Percentiles rank a stretch among this genome's conserved stretches.
Evolutionary conservation across 2,113 vertebrate species (phyloP).

Genomic region (Melospiza melodia): DNA sequence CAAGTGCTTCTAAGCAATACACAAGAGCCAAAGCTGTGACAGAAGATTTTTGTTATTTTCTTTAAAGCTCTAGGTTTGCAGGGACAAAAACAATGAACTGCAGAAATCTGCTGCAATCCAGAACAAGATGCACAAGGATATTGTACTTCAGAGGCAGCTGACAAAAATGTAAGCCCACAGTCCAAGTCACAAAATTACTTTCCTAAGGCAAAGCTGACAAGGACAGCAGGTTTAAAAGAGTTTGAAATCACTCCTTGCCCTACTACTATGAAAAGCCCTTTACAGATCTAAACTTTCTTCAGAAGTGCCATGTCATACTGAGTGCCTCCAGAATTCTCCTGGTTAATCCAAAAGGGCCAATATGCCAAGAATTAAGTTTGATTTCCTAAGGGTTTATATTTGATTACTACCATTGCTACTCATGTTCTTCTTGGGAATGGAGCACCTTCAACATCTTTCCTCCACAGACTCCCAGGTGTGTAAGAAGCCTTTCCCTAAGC

Average conservation of each 20-base stretch:
- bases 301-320: not conserved
- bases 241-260: not conserved
- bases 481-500: not conserved
- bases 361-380: not conserved
- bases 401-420: not conserved
- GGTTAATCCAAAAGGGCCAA: not conserved
- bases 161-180: not conserved
- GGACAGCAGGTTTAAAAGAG: not conserved
- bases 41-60: not conserved
- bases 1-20: not conserved
- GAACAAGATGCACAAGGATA: not conserved
- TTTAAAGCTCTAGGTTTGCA: not conserved
- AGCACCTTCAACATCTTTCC: not conserved
- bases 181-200: not conserved
- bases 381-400: not conserved
- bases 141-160: not conserved
- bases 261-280: not conserved
- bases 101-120: not conserved
- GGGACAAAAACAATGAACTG: not conserved
- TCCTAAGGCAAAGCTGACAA: not conserved
- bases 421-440: not conserved
- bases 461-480: not conserved
- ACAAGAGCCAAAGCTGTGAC: not conserved
- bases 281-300: not conserved
- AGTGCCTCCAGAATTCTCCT: not conserved